Evolutionary conservation across 2,797 vertebrate species (phyloP).

Genomic region (Hydrocynus forskahlii): DNA sequence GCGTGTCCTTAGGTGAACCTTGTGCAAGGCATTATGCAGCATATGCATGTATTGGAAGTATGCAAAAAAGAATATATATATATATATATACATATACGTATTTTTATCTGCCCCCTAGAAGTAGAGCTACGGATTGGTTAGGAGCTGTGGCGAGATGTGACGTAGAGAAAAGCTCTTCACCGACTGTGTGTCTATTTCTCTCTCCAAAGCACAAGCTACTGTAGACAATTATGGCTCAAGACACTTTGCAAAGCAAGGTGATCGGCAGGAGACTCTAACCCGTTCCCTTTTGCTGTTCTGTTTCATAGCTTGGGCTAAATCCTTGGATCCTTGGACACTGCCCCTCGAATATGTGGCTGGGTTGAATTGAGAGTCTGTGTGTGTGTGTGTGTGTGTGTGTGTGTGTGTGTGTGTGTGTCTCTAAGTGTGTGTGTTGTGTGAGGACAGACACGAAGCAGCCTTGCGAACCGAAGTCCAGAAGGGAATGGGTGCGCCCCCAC

Average conservation of each 20-base stretch:
- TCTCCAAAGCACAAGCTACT: conserved; percentile 73
- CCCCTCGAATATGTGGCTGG: conserved; percentile 30
- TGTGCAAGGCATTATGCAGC: conserved; percentile 53
- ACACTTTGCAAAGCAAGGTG: conserved; percentile 8
- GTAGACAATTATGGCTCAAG: conserved; percentile 60
- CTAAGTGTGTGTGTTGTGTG: conserved; percentile 18
- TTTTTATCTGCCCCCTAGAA: conserved; percentile 39
- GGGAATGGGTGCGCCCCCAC: conserved; percentile 44
- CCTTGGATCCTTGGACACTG: conserved; percentile 16
- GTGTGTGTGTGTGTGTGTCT: conserved; percentile 29
- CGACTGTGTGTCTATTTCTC: conserved; percentile 73
- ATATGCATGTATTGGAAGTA: conserved; percentile 35
- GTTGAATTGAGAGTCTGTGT: conserved; percentile 30
- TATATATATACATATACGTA: background rate
- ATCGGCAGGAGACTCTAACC: conserved; percentile 9
- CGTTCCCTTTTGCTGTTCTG: background rate
- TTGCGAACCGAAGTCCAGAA: conserved; percentile 42
- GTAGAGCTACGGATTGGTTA: conserved; percentile 81
- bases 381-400: conserved; percentile 37
- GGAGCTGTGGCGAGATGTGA: conserved; percentile 93
- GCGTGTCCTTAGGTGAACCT: conserved; percentile 70
- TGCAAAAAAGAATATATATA: conserved; percentile 38
- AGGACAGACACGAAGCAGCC: conserved; percentile 50
- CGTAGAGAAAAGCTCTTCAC: conserved; percentile 82
- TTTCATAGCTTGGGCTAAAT: conserved; percentile 21